phyloP scores from a whole-genome alignment of 2,888 invertebrate species.

The Alloplasta piceator region DNA sequence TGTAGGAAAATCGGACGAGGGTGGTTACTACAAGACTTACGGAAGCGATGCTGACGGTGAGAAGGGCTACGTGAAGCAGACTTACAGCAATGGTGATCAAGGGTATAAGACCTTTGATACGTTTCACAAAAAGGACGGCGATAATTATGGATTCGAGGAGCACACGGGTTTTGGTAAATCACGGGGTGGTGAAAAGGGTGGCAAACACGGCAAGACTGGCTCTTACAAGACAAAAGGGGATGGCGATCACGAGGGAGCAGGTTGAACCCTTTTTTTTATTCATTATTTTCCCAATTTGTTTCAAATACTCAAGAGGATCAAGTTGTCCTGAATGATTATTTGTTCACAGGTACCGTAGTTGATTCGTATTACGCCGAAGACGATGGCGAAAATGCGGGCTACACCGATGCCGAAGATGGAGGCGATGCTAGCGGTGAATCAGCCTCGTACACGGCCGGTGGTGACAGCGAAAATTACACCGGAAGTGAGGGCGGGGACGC shows the following conservation, averaged over 20 bases:
- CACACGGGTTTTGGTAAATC: conserved; percentile 87
- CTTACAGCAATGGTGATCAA: conserved; percentile 87
- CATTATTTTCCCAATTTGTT: too few relatives aligned
- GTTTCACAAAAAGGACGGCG: conserved; percentile 89
- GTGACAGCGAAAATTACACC: conserved; percentile 72
- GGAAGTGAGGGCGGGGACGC: conserved; percentile 71
- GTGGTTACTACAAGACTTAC: conserved; percentile 85
- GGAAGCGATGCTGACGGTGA: conserved; percentile 86
- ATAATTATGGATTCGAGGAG: conserved; percentile 89
- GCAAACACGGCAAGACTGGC: conserved; percentile 72
- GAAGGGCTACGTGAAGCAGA: conserved; percentile 87
- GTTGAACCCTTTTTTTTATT: conserved; percentile 67
- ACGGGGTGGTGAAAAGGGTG: conserved; percentile 74
- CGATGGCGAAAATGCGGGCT: conserved; percentile 70
- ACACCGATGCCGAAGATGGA: conserved; percentile 65
- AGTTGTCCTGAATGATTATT: background rate
- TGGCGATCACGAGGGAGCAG: conserved; percentile 84
- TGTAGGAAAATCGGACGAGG: conserved; percentile 83
- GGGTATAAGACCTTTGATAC: conserved; percentile 90
- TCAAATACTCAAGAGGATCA: background rate
- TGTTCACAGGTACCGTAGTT: conserved; percentile 74
- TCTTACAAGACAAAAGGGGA: conserved; percentile 78
- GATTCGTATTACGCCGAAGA: conserved; percentile 73
- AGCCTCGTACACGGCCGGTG: conserved; percentile 61
- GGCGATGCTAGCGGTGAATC: conserved; percentile 68